Evolutionary conservation across 2,888 invertebrate genomes (phyloP), one percentile per base, ranked within the genome.

Genomic region (Campaea margaritaria): DNA sequence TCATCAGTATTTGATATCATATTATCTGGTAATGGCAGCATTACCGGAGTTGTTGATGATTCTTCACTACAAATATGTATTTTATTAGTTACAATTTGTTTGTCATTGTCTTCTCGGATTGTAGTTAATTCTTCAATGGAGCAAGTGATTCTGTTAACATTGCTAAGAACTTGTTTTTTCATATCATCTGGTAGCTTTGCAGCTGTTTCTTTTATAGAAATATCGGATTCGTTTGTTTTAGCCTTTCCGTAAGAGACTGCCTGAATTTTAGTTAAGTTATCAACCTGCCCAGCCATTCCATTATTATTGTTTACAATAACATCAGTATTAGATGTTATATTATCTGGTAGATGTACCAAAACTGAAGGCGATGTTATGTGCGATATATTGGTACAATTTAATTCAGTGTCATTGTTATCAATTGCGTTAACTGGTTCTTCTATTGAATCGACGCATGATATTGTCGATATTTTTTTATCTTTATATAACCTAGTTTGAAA

Each of bases 1-100:
- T 44, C 44, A n/a, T 27, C 31, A 44, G 38, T 14, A 41, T 51
- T 41, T 44, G 36, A 44, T 46, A 44, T n/a, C 34, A 12, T 42
- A 34, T 47, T 16, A 7, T 42, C 14, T 34, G 28, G 41, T 41
- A 45, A 12, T 34, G 28, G 41, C 34, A 45, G n/a, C 12, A 45
- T 57, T 9, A 13, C n/a, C 16, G 39, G 14, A 13, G 12, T 42
- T 14, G 42, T 34, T 10, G 8, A 31, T 36, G 13, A 10, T 36
- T 48, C 47, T 21, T 36, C 14, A 12, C 27, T 27, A 9, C 4
- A 46, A 46, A 45, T 39, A 28, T 8, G 2, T 21, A 4, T 31
- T 28, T 39, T 8, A 5, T 39, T 31, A 28, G 11, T 38, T 14
- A 14, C 21, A 31, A 14, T 9, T 13, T 14, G 11, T 11, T 27